Base-by-base conservation (phyloP, 2,113 vertebrate species). In the Chunga burmeisteri region DNA sequence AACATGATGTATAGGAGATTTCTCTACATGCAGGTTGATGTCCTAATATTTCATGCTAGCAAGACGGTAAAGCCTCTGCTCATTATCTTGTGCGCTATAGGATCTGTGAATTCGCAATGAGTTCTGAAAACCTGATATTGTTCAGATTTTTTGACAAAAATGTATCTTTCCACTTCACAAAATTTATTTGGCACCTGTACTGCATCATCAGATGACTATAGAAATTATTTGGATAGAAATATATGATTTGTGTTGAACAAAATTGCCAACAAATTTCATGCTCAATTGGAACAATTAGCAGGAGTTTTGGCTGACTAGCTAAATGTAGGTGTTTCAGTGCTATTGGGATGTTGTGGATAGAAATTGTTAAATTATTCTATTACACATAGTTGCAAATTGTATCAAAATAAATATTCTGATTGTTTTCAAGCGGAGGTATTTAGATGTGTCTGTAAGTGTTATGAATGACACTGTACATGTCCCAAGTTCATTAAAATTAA, bases 221-320 rank as follows among this genome's bases (percentile, higher is more conserved):
- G 73, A 97, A 95, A 74, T 88, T 91, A 58, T 77, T 75, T 88
- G 78, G 89, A 78, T 94, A 40, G 75, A 95, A 97, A 94, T 81
- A 70, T 25, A 50, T 80, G 14, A 96, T 93, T 98, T 81, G 83
- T 68, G 86, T 93, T 81, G 90, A 97, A 96, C 73, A 78, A 91
- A 97, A 96, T 94, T 97, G 91, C 97, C 93, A 95, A 80, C 94
- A 80, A 84, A 97, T 98, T 98, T 98, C 95, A 97, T 95, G 96
- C 93, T 96, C 63, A 71, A 91, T 95, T 97, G 88, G 75, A 95
- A 92, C 86, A 84, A 94, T 90, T 83, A 98, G 81, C 91, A 87
- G 71, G 40, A 89, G 88, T 80, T 97, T 94, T 96, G 94, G 90
- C 85, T 96, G 84, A 75, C 80, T 91, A 91, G 80, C 91, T 96